Conservation (phyloP, 2,113 vertebrate species). For the Tringa solitaria region DNA sequence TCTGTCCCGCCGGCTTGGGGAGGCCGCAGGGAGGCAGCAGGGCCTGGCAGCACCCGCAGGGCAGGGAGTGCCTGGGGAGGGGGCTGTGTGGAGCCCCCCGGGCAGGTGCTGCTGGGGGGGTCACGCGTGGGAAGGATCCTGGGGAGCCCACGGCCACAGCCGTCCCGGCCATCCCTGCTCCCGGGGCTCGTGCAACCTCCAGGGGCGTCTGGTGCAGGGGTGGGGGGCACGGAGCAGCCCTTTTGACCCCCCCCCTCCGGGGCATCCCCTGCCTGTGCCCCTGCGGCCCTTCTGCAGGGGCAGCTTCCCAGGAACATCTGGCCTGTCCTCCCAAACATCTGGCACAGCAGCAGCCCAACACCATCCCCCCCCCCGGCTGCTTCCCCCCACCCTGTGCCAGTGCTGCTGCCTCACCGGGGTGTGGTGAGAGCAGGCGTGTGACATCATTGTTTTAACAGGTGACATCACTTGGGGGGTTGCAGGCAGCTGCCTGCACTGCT, state of each 20-base stretch:
- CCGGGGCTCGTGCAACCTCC: background rate
- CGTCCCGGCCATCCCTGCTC: background rate
- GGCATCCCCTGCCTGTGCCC: background rate
- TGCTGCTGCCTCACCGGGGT: background rate
- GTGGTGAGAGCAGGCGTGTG: background rate
- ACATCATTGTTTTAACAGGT: background rate
- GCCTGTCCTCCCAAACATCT: background rate
- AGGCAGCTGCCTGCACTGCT: background rate
- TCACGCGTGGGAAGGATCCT: background rate
- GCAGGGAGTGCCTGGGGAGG: background rate
- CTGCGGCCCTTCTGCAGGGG: background rate
- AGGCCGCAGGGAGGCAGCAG: too few species aligned
- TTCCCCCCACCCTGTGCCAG: background rate
- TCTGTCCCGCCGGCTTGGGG: background rate
- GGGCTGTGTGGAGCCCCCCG: background rate
- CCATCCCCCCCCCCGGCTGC: accelerated
- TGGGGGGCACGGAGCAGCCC: background rate
- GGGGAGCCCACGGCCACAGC: background rate
- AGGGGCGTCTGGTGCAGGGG: background rate
- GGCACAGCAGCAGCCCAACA: background rate
- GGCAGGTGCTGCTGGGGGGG: accelerated
- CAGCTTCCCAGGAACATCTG: background rate
- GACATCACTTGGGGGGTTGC: background rate
- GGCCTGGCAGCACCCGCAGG: background rate
- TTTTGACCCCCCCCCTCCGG: background rate